phyloP scores from a whole-genome alignment of 2,888 invertebrate species.

The Oegoconia quadripuncta region DNA sequence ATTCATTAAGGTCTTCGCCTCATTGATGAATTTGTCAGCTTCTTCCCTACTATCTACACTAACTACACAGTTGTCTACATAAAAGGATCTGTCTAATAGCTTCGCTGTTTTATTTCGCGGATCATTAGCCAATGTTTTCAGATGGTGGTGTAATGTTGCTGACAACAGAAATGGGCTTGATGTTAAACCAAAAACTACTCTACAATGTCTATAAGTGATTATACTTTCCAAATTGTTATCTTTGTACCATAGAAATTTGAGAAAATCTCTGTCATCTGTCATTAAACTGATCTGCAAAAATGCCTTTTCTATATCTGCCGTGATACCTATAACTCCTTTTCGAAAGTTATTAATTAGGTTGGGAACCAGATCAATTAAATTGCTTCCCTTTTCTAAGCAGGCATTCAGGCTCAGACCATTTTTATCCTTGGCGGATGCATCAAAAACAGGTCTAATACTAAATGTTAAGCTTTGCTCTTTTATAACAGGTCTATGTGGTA shows the following conservation, averaged over 20 bases:
- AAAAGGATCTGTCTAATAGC: slow-evolving; percentile 2
- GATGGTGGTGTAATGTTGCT: slow-evolving; percentile 10
- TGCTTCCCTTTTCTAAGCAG: too few relatives aligned
- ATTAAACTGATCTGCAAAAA: slow-evolving; percentile 7
- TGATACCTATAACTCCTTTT: too few relatives aligned
- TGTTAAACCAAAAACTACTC: slow-evolving; percentile 13
- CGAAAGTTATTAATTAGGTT: too few relatives aligned
- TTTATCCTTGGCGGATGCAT: too few relatives aligned
- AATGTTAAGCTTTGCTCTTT: too few relatives aligned
- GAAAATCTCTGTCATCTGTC: slow-evolving; percentile 6
- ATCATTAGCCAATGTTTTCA: background rate
- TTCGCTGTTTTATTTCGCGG: background rate
- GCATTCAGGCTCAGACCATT: too few relatives aligned
- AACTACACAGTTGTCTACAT: too few relatives aligned
- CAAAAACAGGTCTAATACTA: too few relatives aligned
- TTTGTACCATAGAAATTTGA: slow-evolving; percentile 14
- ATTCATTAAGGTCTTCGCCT: slow-evolving; percentile 5
- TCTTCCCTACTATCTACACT: slow-evolving; percentile 6
- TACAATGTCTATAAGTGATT: slow-evolving; percentile 6
- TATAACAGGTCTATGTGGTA: too few relatives aligned
- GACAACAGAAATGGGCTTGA: slow-evolving; percentile 11
- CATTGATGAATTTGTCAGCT: background rate
- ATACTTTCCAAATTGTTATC: background rate
- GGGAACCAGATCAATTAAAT: too few relatives aligned
- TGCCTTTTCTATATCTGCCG: too few relatives aligned